Evolutionary conservation across 2,113 vertebrate genomes (phyloP).

Genomic region (Plectropomus leopardus): DNA sequence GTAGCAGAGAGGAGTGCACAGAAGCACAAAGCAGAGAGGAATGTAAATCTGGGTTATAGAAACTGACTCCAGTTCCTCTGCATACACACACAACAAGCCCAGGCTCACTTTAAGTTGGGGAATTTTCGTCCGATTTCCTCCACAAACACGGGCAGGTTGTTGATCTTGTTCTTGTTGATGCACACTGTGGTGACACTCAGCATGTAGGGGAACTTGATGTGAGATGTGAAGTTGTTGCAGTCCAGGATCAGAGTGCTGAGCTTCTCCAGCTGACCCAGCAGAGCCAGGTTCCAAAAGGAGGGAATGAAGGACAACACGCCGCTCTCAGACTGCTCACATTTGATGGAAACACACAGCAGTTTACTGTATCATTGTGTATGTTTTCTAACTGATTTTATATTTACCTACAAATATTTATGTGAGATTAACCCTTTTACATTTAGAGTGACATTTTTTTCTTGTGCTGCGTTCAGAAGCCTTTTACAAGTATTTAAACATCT

Average conservation of each 20-base stretch:
- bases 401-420: too few species aligned
- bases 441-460: too few species aligned
- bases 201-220: constrained; percentile 86
- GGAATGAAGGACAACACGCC: constrained; percentile 72
- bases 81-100: background rate
- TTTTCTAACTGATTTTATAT: too few species aligned
- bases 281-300: constrained; percentile 81
- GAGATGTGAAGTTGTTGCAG: constrained; percentile 84
- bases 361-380: too few species aligned
- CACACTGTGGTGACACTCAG: constrained; percentile 80
- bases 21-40: too few species aligned
- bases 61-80: too few species aligned
- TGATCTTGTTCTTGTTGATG: constrained; percentile 87
- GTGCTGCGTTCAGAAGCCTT: too few species aligned
- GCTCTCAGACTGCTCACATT: background rate
- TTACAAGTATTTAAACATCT: too few species aligned
- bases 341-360: background rate
- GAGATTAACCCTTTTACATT: too few species aligned
- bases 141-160: constrained; percentile 84
- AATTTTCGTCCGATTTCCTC: constrained; percentile 83
- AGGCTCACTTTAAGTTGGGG: constrained; percentile 82
- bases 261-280: constrained; percentile 80
- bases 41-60: background rate
- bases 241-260: constrained; percentile 86
- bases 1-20: accelerated